These are phyloP conservation scores for Clepsis dumicolana DNA, from an alignment of 2,888 invertebrate species.

Conservation along the genomic window DNA sequence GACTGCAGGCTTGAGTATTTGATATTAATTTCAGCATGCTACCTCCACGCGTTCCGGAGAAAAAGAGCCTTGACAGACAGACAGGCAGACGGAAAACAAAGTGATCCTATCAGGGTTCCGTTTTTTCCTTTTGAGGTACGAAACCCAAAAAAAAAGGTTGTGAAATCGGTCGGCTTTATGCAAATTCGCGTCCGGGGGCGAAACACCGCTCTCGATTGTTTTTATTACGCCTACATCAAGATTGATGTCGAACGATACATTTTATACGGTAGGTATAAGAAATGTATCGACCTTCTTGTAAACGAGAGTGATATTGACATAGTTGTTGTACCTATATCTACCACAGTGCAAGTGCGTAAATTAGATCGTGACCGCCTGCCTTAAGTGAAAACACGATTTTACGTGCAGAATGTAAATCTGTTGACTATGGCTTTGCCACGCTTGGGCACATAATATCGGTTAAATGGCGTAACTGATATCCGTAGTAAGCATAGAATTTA, in stretches of 20 bases:
- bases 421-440: not conserved
- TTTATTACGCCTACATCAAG: not conserved
- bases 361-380: slow-evolving; percentile 3
- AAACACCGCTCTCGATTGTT: not conserved
- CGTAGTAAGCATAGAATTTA: not conserved
- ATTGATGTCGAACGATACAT: not conserved
- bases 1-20: no score
- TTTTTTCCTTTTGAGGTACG: no score
- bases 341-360: not conserved
- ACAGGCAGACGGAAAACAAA: no score
- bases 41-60: no score
- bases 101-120: no score
- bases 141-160: no score
- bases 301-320: not conserved
- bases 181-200: no score
- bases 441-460: not conserved
- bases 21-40: no score
- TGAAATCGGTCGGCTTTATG: no score
- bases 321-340: not conserved
- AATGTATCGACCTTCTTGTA: slow-evolving; percentile 6
- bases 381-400: not conserved
- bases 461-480: not conserved
- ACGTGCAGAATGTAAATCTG: not conserved
- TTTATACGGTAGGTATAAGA: not conserved
- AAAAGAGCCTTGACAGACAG: no score